Base-by-base conservation (phyloP, 2,888 invertebrate species). In the Cordilura impudica region DNA sequence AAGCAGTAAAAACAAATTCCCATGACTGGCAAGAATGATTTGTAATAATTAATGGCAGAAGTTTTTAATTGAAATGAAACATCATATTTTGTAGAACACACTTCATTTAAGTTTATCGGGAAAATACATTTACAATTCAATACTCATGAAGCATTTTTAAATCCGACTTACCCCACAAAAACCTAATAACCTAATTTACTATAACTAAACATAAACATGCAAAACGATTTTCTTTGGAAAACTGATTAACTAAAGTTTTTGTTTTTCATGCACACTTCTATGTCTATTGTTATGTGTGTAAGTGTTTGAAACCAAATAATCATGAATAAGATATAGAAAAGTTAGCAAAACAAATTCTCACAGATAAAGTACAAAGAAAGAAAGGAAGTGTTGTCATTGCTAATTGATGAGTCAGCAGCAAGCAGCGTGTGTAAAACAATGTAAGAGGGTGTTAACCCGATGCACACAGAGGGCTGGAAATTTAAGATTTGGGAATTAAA, bases 381-480 rank as follows among this genome's bases (percentile, higher is more conserved):
- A 7, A 53, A 43, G 21, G 12, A 43, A 53, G 8, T 43, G 18
- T 43, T 43, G 18, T n/a, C 18, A 43, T 54, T 43, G 16, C 66
- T 53, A 66, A 53, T 53, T 18, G 18, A 53, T 53, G 43, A 43
- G 19, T 66, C 43, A 66, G 43, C 54, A 16, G 1, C 1, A 4
- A 31, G 8, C 35, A 21, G 39, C 39, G 39, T 35, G 14, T 14
- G n/a, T n/a, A 5, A 23, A 43, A 66, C 39, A 53, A 14, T 18
- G 43, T 29, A 43, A 58, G 39, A 10, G 47, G 12, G 23, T 47
- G 47, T 69, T 47, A 47, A 56, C 56, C 47, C 43, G 35, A n/a
- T 39, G 35, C n/a, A n/a, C n/a, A n/a, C n/a, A n/a, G n/a, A n/a
- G n/a, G n/a, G n/a, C n/a, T n/a, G n/a, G n/a, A n/a, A n/a, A n/a